phyloP scores from a whole-genome alignment of 2,888 invertebrate species.

The Volucella inanis region DNA sequence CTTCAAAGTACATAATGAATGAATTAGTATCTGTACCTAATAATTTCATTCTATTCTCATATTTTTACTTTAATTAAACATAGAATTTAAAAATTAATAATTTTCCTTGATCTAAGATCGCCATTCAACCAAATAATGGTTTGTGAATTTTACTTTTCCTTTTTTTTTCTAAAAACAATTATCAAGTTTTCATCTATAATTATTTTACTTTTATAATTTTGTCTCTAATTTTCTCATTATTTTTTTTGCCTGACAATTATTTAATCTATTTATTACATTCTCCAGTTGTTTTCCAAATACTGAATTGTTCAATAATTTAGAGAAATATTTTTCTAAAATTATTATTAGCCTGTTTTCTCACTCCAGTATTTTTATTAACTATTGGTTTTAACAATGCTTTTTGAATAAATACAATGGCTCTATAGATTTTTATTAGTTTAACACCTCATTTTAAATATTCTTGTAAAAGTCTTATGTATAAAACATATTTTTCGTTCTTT shows the following conservation, averaged over 20 bases:
- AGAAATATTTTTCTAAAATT: conserved; percentile 78
- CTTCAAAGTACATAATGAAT: too few relatives aligned
- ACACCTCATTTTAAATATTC: conserved; percentile 76
- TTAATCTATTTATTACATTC: conserved; percentile 43
- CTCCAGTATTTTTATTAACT: conserved; percentile 76
- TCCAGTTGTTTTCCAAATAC: conserved; percentile 33
- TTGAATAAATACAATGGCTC: conserved; percentile 77
- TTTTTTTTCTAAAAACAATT: too few relatives aligned
- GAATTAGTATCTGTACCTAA: too few relatives aligned
- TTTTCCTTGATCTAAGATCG: too few relatives aligned
- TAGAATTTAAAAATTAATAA: too few relatives aligned
- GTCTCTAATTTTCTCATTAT: too few relatives aligned
- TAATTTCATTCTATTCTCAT: too few relatives aligned
- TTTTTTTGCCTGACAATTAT: background rate
- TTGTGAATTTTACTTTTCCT: too few relatives aligned
- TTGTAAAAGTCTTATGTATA: conserved; percentile 29
- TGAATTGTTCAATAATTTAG: conserved; percentile 71
- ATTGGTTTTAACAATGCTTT: conserved; percentile 77
- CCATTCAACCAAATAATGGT: too few relatives aligned
- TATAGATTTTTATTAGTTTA: conserved; percentile 77
- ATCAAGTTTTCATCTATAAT: too few relatives aligned
- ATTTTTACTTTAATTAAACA: too few relatives aligned
- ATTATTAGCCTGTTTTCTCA: conserved; percentile 77
- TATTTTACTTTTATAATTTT: too few relatives aligned
- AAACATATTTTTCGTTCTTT: conserved; percentile 34